A percentile compares a stretch with the other conserved stretches of the same genome.
phyloP scores from a whole-genome alignment of 2,888 invertebrate species.

The Phorcus lineatus region DNA sequence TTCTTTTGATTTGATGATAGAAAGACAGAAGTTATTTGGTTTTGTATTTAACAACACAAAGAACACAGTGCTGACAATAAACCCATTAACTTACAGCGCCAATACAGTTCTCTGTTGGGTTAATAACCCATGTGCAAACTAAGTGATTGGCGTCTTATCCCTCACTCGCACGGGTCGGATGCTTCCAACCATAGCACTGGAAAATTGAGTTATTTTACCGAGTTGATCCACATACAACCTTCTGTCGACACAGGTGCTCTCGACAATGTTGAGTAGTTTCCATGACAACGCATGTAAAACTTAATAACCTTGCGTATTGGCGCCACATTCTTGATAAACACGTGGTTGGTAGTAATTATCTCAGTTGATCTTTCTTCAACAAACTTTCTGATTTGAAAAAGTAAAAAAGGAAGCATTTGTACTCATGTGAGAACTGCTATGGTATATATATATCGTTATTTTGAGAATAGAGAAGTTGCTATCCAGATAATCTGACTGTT shows the following conservation, averaged over 20 bases:
- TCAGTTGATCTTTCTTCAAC: not conserved
- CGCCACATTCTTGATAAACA: not conserved
- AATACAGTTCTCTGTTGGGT: too few species aligned
- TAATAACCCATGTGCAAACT: too few species aligned
- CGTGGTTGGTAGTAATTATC: not conserved
- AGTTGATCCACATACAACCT: not conserved
- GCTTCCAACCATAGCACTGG: not conserved
- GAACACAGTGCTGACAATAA: too few species aligned
- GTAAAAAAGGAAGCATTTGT: not conserved
- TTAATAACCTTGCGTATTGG: not conserved
- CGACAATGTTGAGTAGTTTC: not conserved
- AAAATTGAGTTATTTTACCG: conserved; percentile 1
- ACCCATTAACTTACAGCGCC: too few species aligned
- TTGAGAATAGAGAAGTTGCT: too few species aligned
- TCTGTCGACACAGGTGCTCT: not conserved
- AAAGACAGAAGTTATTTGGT: too few species aligned
- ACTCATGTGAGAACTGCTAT: not conserved
- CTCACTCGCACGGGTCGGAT: too few species aligned
- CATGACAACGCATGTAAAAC: not conserved
- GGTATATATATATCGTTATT: too few species aligned
- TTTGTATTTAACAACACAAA: too few species aligned
- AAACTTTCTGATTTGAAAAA: not conserved
- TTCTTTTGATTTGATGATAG: too few species aligned
- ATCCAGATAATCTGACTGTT: too few species aligned
- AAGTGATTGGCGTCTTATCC: too few species aligned